These are phyloP conservation scores for Xylophagus ater DNA, from an alignment of 2,888 invertebrate species.

Conservation along the genomic window DNA sequence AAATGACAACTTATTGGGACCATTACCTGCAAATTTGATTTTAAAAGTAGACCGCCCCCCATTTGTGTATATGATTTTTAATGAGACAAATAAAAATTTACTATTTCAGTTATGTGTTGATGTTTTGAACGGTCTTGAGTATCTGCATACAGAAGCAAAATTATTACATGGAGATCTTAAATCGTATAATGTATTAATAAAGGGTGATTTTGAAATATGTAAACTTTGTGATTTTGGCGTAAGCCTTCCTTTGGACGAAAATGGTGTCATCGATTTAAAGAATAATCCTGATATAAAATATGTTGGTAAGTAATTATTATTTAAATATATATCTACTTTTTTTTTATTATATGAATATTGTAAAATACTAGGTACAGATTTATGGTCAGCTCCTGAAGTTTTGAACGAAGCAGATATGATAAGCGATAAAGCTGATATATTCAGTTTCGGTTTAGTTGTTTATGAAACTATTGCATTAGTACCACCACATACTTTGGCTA, in stretches of 20 bases:
- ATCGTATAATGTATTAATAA: constrained; percentile 69
- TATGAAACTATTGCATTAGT: constrained; percentile 72
- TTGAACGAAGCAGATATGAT: constrained; percentile 48
- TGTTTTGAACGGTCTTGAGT: constrained; percentile 59
- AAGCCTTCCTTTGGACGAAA: constrained; percentile 55
- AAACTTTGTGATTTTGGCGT: constrained; percentile 82
- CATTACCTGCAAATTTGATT: constrained; percentile 52
- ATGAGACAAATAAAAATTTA: background rate
- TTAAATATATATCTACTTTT: background rate
- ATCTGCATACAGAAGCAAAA: constrained; percentile 59
- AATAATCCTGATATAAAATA: constrained; percentile 46
- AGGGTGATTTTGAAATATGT: constrained; percentile 60
- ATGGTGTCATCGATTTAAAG: constrained; percentile 48
- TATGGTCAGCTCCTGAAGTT: constrained; percentile 74
- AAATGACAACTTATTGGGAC: constrained; percentile 44
- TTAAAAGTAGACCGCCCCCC: constrained; percentile 39
- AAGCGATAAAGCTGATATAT: constrained; percentile 65
- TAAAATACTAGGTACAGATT: constrained; percentile 49
- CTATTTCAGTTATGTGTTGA: constrained; percentile 47
- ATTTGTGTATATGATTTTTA: background rate
- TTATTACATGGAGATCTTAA: constrained; percentile 76
- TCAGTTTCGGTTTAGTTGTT: constrained; percentile 63
- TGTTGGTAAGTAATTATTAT: constrained; percentile 39
- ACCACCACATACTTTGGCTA: constrained; percentile 49
- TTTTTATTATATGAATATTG: constrained; percentile 3